These are phyloP conservation scores for Zygaena filipendulae DNA, from an alignment of 2,888 invertebrate genomes.

Conservation along the genomic window DNA sequence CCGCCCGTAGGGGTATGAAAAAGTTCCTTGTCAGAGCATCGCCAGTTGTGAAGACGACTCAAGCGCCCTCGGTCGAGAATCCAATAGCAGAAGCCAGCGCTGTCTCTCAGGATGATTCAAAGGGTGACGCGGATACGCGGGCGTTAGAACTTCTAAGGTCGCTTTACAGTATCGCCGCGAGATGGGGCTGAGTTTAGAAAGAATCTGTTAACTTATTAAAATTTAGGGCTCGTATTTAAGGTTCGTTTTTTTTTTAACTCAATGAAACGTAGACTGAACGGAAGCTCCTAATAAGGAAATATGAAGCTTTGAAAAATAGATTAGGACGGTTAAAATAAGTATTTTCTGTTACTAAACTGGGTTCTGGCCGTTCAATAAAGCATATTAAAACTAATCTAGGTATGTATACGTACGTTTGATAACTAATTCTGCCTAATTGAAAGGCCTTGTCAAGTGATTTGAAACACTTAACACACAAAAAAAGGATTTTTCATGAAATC, in stretches of 20 bases:
- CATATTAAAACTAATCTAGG: no score
- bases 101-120: slow-evolving; percentile 30
- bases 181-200: slow-evolving; percentile 72
- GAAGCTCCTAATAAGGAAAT: no score
- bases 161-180: slow-evolving; percentile 84
- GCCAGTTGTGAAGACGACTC: slow-evolving; percentile 27
- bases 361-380: no score
- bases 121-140: slow-evolving; percentile 75
- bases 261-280: no score
- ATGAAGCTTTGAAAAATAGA: no score
- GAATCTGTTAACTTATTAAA: slow-evolving; percentile 23
- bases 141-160: slow-evolving; percentile 86
- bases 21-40: slow-evolving; percentile 39
- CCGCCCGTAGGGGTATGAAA: slow-evolving; percentile 40
- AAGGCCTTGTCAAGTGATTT: no score
- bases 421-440: no score
- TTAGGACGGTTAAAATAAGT: no score
- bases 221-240: slow-evolving; percentile 36
- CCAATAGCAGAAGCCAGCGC: slow-evolving; percentile 51
- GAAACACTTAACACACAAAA: no score
- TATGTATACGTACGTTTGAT: no score
- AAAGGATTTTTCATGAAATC: no score
- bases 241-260: slow-evolving; percentile 19
- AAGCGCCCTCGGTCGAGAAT: slow-evolving; percentile 32
- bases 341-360: no score